A percentile compares a stretch with the other conserved stretches of the same genome.
These are phyloP conservation scores for Coendou prehensilis DNA, from an alignment of 2,797 vertebrate genomes.

Conservation along the genomic window DNA sequence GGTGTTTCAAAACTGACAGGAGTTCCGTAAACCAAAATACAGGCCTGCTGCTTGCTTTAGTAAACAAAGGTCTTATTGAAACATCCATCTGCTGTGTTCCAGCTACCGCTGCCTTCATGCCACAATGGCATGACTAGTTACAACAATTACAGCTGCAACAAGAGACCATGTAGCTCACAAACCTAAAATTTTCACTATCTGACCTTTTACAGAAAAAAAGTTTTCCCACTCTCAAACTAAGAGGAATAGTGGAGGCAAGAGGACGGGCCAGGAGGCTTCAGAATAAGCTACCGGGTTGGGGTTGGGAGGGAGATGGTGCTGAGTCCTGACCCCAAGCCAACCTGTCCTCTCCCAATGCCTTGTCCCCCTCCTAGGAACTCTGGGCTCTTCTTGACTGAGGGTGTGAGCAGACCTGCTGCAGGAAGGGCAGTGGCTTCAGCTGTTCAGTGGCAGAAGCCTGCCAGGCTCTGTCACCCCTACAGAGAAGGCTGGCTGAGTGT, in stretches of 20 bases:
- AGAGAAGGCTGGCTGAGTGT: not conserved
- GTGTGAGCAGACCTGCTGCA: not conserved
- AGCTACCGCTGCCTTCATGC: not conserved
- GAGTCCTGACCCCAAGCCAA: not conserved
- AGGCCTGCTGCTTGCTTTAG: not conserved
- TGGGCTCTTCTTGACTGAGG: not conserved
- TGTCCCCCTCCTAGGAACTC: not conserved
- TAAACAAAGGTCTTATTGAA: not conserved
- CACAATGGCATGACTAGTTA: not conserved
- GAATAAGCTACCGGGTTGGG: not conserved
- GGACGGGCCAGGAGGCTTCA: not conserved
- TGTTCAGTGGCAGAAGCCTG: not conserved
- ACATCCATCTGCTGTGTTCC: not conserved
- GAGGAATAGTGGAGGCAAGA: not conserved
- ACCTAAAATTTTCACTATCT: not conserved
- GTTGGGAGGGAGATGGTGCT: not conserved
- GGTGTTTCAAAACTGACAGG: not conserved
- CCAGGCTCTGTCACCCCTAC: not conserved
- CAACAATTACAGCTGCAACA: too few relatives aligned
- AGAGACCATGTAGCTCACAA: not conserved
- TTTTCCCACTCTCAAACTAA: not conserved
- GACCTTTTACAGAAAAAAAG: not conserved
- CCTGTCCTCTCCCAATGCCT: not conserved
- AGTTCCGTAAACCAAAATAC: not conserved
- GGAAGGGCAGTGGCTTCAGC: slow-evolving; percentile 36